Evolutionary conservation across 2,888 invertebrate genomes (phyloP).

Genomic region (Temnothorax unifasciatus): DNA sequence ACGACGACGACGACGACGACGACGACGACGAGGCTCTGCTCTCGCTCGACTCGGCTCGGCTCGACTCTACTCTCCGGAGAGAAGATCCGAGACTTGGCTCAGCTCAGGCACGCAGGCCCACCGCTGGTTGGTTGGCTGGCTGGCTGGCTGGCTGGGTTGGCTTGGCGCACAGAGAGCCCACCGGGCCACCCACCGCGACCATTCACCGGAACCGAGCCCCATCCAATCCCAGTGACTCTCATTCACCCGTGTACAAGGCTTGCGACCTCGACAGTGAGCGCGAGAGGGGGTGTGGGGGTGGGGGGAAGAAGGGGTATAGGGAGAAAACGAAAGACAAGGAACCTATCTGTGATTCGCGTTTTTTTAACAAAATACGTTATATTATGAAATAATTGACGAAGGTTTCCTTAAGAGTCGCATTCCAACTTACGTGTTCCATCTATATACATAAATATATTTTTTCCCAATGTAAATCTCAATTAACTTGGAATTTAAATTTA

Average conservation of each 20-base stretch:
- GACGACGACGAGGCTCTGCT: constrained; percentile 74
- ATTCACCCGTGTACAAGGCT: constrained; percentile 55
- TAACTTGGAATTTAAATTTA: not conserved
- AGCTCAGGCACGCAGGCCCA: constrained; percentile 86
- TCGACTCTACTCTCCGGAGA: constrained; percentile 63
- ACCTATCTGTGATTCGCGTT: not conserved
- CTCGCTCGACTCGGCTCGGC: constrained; percentile 52
- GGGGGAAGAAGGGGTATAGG: not conserved
- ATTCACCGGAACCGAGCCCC: constrained; percentile 86
- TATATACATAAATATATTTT: not conserved
- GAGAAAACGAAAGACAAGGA: not conserved
- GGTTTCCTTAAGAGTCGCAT: no score
- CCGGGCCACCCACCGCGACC: constrained; percentile 86
- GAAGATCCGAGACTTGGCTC: constrained; percentile 74
- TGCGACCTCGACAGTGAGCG: not conserved
- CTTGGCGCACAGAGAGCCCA: constrained; percentile 88
- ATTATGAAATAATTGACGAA: constrained; percentile 1
- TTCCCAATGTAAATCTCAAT: not conserved
- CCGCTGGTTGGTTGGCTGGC: constrained; percentile 88
- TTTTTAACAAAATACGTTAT: not conserved
- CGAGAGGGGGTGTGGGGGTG: not conserved
- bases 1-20: constrained; percentile 68
- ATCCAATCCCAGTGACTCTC: constrained; percentile 84
- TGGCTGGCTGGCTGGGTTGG: constrained; percentile 87
- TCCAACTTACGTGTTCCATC: not conserved